Base-by-base conservation (phyloP, 2,888 invertebrate species). In the Lagria hirta region DNA sequence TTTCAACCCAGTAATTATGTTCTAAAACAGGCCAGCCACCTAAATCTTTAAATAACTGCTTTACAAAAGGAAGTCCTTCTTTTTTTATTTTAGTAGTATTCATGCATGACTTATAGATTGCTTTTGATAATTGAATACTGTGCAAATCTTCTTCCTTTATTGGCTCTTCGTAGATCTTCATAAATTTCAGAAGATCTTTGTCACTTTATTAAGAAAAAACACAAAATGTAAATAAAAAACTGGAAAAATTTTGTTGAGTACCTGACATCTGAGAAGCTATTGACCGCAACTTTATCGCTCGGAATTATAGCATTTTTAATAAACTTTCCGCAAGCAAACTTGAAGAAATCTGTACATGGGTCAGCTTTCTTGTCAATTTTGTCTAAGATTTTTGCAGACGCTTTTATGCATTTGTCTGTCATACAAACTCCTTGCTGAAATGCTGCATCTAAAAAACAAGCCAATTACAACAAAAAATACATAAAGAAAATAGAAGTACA, bases 261-360 rank as follows among this genome's bases (percentile, higher is more conserved):
- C 36, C 14, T 15, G 8, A 13, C 10, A 3, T 28, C 10, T 7
- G 36, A 20, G 12, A 29, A 20, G 2, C 32, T 22, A n/a, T n/a
- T n/a, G 4, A 35, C 13, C 1, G 1, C 3, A 1, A 22, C 14
- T 23, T 38, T 10, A 18, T 38, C 34, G 7, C 26, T 38, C 1
- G 48, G 38, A 14, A 48, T 48, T 5, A 29, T 24, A 3, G 38
- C 13, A 6, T 32, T 43, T 33, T 43, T 32, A 7, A 43, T 14
- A 30, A 48, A 48, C 16, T 48, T 48, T 1, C 86, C 86, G 57
- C 87, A 87, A 1, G 85, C 78, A 61, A 83, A 86, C 52, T 80
- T 74, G 65, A 86, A 86, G 69, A 87, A 87, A 61, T 87, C 83
- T 51, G 86, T 83, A 60, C 86, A 87, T 0, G 86, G 86, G 49